A percentile compares a stretch with the other conserved stretches of the same genome.
Conservation (phyloP, 2,888 invertebrate genomes). For the Spialia ferax region DNA sequence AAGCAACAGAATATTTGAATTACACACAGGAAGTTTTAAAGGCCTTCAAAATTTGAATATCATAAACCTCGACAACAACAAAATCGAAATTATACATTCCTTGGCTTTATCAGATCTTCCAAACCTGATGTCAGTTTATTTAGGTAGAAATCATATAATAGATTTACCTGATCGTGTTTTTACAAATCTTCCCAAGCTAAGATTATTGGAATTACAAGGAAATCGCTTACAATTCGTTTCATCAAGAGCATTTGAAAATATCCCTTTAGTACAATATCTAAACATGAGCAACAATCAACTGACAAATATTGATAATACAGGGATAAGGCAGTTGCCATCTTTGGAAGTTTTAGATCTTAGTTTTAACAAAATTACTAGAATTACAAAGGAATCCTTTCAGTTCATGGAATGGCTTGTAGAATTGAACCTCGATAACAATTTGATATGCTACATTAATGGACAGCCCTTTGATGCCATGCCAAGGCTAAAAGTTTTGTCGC, state of each 20-base stretch:
- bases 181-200: slow-evolving; percentile 91
- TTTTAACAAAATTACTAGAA: slow-evolving; percentile 90
- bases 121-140: slow-evolving; percentile 89
- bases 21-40: slow-evolving; percentile 91
- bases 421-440: slow-evolving; percentile 94
- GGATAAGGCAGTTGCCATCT: slow-evolving; percentile 90
- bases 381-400: slow-evolving; percentile 90
- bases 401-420: slow-evolving; percentile 95
- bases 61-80: slow-evolving; percentile 93
- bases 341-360: slow-evolving; percentile 95
- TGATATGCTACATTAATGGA: slow-evolving; percentile 92
- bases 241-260: slow-evolving; percentile 91
- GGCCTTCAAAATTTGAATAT: slow-evolving; percentile 90
- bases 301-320: slow-evolving; percentile 90
- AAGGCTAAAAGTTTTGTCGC: slow-evolving; percentile 91
- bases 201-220: slow-evolving; percentile 92
- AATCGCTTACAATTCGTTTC: slow-evolving; percentile 92
- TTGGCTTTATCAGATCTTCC: slow-evolving; percentile 91
- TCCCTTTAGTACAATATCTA: slow-evolving; percentile 92
- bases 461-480: slow-evolving; percentile 95
- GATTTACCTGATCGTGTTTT: slow-evolving; percentile 92
- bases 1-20: slow-evolving; percentile 90
- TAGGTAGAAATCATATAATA: slow-evolving; percentile 91
- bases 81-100: slow-evolving; percentile 91
- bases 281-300: slow-evolving; percentile 95